Evolutionary conservation across 2,113 vertebrate species (phyloP).

Genomic region (Malurus cyaneus): DNA sequence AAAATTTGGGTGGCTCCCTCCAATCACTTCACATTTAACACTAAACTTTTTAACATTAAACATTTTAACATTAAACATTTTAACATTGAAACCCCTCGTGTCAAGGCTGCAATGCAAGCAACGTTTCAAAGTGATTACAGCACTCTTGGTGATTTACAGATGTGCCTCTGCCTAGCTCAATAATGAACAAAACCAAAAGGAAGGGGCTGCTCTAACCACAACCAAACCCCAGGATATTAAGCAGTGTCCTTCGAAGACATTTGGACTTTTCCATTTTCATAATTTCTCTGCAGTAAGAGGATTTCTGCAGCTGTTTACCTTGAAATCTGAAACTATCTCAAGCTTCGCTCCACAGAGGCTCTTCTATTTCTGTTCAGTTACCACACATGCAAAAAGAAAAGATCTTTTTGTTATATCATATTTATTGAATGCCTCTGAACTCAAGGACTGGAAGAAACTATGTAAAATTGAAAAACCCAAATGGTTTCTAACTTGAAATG

Average conservation of each 20-base stretch:
- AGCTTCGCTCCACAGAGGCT: not conserved
- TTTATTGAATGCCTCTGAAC: not conserved
- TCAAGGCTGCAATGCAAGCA: not conserved
- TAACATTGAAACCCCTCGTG: not conserved
- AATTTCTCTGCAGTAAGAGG: not conserved
- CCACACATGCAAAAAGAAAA: not conserved
- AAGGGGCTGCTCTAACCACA: not conserved
- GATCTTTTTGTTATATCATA: not conserved
- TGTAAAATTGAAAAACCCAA: not conserved
- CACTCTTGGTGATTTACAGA: not conserved
- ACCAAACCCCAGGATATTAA: not conserved
- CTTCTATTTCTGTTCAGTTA: not conserved
- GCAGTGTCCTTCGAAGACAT: not conserved
- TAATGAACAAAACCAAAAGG: not conserved
- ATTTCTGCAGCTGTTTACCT: slow-evolving; percentile 33
- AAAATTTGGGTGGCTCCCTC: not conserved
- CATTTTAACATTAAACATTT: no score
- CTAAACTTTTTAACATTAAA: not conserved
- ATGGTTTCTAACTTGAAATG: not conserved
- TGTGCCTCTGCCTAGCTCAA: not conserved
- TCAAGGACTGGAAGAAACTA: not conserved
- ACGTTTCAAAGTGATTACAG: not conserved
- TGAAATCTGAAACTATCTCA: not conserved
- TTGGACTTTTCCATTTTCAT: not conserved
- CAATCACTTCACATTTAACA: not conserved